Evolutionary conservation across 2,113 vertebrate genomes (phyloP).

Genomic region (Zosterops lateralis): DNA sequence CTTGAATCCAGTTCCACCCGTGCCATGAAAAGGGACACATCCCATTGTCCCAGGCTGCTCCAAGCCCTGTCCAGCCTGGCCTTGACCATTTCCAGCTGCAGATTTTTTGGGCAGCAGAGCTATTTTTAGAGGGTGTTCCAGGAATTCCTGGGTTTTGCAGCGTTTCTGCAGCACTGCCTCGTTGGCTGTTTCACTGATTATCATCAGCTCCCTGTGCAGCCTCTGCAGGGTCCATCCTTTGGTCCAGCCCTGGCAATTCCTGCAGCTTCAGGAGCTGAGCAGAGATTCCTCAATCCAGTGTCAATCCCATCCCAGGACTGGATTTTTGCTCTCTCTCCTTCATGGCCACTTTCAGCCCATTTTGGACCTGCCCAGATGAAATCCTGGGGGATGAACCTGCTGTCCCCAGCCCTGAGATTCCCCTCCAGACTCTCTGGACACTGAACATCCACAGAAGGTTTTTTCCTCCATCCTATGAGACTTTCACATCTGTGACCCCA

Average conservation of each 20-base stretch:
- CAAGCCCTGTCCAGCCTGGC: background rate
- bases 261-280: background rate
- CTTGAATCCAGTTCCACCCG: background rate
- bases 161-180: background rate
- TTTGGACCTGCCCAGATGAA: background rate
- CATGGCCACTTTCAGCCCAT: background rate
- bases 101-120: background rate
- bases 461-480: background rate
- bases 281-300: background rate
- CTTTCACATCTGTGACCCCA: background rate
- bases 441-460: background rate
- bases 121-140: background rate
- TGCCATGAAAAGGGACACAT: fast-evolving
- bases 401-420: background rate
- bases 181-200: background rate
- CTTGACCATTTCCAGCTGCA: background rate
- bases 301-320: background rate
- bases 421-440: background rate
- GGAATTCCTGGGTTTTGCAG: background rate
- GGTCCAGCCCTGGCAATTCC: background rate
- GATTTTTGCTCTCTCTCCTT: background rate
- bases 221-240: fast-evolving
- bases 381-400: background rate
- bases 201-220: fast-evolving
- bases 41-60: background rate